Conservation (phyloP, 2,113 vertebrate species). For the Hydrolagus affinis region DNA sequence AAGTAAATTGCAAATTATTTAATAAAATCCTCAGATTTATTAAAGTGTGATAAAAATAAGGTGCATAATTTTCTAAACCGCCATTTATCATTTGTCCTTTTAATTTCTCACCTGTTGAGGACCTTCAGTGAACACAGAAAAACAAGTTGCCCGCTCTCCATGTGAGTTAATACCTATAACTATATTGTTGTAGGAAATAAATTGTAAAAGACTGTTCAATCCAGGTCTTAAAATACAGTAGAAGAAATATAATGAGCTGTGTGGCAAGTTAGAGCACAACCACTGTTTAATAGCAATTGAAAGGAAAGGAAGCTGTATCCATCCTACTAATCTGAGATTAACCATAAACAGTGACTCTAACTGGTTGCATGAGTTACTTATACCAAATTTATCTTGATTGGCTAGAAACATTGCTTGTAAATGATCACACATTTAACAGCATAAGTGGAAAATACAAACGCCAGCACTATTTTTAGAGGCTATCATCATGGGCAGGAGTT, state of each 20-base stretch:
- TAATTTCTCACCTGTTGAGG: too few species aligned
- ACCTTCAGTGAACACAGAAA: too few species aligned
- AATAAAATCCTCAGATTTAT: too few species aligned
- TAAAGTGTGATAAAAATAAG: too few species aligned
- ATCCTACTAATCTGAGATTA: neutral
- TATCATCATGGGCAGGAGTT: neutral
- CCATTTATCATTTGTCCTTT: too few species aligned
- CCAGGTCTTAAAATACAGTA: neutral
- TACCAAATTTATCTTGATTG: neutral
- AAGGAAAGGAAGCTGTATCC: neutral
- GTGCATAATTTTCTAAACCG: too few species aligned
- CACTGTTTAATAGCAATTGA: neutral
- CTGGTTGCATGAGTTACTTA: neutral
- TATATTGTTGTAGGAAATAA: neutral
- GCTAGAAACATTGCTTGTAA: neutral
- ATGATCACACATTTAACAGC: too few species aligned
- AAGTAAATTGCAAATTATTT: too few species aligned
- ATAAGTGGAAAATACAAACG: neutral
- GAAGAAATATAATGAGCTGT: neutral
- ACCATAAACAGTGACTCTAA: neutral
- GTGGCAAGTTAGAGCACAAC: too few species aligned
- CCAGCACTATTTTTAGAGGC: slow-evolving; percentile 2
- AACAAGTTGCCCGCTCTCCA: neutral
- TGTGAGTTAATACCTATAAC: neutral
- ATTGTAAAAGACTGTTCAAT: neutral